These are phyloP conservation scores for Mus pahari DNA, from an alignment of 2,113 vertebrate species.

Conservation along the genomic window DNA sequence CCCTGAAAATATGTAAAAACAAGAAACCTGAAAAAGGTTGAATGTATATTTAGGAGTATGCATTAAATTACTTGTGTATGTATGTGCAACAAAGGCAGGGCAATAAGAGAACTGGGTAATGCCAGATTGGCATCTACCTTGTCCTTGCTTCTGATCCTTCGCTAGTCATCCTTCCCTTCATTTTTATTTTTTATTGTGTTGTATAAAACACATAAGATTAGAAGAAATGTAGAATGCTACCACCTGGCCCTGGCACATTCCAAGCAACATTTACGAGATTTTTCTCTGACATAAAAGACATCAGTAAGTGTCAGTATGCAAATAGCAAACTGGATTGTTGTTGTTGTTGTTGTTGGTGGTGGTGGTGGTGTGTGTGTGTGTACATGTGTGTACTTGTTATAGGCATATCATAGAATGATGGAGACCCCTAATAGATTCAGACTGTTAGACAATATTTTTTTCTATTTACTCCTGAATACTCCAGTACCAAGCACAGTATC, in stretches of 20 bases:
- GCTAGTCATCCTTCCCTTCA: background rate
- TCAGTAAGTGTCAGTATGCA: background rate
- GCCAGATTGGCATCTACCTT: background rate
- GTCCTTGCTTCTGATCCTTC: background rate
- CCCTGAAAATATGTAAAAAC: background rate
- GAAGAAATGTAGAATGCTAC: background rate
- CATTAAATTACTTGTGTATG: background rate
- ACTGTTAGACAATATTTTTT: background rate
- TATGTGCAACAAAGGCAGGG: background rate
- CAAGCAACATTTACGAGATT: background rate
- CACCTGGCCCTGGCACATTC: background rate
- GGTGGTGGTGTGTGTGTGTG: background rate
- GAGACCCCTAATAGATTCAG: background rate
- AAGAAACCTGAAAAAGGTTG: background rate
- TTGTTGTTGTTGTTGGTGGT: background rate
- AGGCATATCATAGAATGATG: background rate
- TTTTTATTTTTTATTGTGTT: background rate
- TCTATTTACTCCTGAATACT: background rate
- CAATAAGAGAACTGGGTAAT: background rate
- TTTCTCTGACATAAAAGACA: background rate
- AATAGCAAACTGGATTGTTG: background rate
- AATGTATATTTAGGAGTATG: background rate
- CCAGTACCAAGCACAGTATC: background rate
- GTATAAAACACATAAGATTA: conserved; percentile 7
- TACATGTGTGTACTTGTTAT: too few relatives aligned